Base-by-base conservation (phyloP, 2,888 invertebrate species). In the Eudasyphora cyanicolor region DNA sequence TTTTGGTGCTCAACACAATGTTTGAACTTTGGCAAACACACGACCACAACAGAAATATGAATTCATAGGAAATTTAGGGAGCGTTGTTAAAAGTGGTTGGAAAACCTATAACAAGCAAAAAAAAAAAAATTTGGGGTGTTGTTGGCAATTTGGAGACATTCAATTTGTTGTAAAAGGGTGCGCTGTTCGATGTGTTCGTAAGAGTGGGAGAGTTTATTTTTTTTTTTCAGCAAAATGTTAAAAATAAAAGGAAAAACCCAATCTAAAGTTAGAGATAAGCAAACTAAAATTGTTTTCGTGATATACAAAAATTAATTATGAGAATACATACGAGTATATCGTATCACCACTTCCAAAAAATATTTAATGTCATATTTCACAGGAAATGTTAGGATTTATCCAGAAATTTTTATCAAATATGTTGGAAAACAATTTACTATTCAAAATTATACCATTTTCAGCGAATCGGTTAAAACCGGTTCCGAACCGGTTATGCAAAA, bases 91-190 rank as follows among this genome's bases (percentile, higher is more conserved):
- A n/a, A n/a, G 14, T 19, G 60, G 49, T 57, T 21, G 57, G 32
- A 62, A 62, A 19, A 14, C 19, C 17, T 51, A 19, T 17, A 51
- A 62, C 24, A 32, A 4, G n/a, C 17, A 19, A 32, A 29, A 19
- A 6, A 19, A 8, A 12, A 21, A 27, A 45, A 32, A 27, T 73
- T 60, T 67, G 71, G 71, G 80, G 51, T 76, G 80, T 76, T 76
- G 38, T 67, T 79, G 62, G 29, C 17, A 67, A 24, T 0, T 57
- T 81, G 71, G 64, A 62, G 76, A 76, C 81, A 76, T 57, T 57
- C 17, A 38, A 29, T 19, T 24, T 29, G 6, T 10, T 64, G 38
- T 67, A 57, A 67, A 17, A 45, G 54, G 79, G 79, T 57, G 78
- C 62, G 78, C 62, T 71, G 29, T 17, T 29, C 19, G 21, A n/a